Evolutionary conservation across 2,797 vertebrate species (phyloP).

Genomic region (Helostoma temminkii): DNA sequence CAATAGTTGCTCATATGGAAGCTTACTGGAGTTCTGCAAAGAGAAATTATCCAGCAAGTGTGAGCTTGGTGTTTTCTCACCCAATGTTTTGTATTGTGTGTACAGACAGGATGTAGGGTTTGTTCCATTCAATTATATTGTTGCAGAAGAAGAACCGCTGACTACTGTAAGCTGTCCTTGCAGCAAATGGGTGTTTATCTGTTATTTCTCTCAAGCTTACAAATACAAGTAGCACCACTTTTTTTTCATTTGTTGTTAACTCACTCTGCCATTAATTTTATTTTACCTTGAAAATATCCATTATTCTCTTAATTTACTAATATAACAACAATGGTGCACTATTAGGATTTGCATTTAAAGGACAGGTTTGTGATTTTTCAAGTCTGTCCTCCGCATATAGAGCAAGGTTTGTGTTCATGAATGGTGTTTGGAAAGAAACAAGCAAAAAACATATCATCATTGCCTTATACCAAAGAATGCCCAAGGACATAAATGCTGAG

Average conservation of each 20-base stretch:
- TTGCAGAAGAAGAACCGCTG: neutral
- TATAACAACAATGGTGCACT: neutral
- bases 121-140: neutral
- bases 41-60: constrained; percentile 6
- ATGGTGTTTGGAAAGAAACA: no score
- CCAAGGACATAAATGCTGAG: neutral
- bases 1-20: constrained; percentile 26
- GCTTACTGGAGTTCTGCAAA: constrained; percentile 1
- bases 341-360: neutral
- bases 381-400: no score
- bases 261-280: neutral
- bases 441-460: no score
- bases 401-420: no score
- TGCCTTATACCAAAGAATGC: no score
- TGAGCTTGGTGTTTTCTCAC: neutral
- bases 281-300: neutral
- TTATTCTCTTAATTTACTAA: no score
- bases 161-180: neutral
- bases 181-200: neutral
- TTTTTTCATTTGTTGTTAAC: neutral
- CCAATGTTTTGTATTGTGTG: neutral
- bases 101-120: neutral
- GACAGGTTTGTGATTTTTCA: no score
- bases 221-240: neutral
- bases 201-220: neutral